Percentiles rank a stretch among this genome's conserved stretches.
These are phyloP conservation scores for Pampus argenteus DNA, from an alignment of 2,797 vertebrate genomes.

Conservation along the genomic window DNA sequence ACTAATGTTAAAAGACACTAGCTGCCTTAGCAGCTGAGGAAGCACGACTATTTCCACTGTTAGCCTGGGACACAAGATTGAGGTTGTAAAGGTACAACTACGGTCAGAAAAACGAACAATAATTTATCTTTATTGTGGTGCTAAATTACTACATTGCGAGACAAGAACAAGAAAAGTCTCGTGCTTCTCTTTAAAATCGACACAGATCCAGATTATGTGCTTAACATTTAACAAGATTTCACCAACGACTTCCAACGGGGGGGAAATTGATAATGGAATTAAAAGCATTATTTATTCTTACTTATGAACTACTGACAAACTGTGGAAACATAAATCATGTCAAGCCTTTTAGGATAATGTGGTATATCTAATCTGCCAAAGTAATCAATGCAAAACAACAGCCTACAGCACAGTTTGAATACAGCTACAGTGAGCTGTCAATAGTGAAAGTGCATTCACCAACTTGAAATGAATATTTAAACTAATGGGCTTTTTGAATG, in stretches of 20 bases:
- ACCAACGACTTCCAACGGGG: neutral
- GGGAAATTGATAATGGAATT: neutral
- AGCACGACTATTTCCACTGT: slow-evolving; percentile 17
- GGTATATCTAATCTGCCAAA: slow-evolving; percentile 26
- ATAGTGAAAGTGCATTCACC: slow-evolving; percentile 35
- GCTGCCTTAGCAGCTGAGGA: slow-evolving; percentile 8
- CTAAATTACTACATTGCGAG: slow-evolving; percentile 3
- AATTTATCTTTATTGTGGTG: neutral
- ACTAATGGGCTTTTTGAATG: slow-evolving; percentile 10
- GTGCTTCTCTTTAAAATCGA: neutral
- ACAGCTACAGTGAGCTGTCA: slow-evolving; percentile 47
- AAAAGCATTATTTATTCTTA: neutral
- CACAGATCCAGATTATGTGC: neutral
- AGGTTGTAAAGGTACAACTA: slow-evolving; percentile 6
- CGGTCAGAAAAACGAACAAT: neutral
- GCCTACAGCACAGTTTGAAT: slow-evolving; percentile 53
- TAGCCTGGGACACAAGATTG: slow-evolving; percentile 7
- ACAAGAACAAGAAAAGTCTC: neutral
- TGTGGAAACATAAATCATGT: neutral
- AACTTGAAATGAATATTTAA: slow-evolving; percentile 28
- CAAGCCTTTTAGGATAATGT: slow-evolving; percentile 33
- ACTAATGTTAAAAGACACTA: slow-evolving; percentile 14
- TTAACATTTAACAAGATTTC: neutral
- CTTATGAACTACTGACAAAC: neutral
- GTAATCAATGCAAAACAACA: slow-evolving; percentile 55